Base-by-base conservation (phyloP, 1,140 invertebrate genomes). In the Formica exsecta region DNA sequence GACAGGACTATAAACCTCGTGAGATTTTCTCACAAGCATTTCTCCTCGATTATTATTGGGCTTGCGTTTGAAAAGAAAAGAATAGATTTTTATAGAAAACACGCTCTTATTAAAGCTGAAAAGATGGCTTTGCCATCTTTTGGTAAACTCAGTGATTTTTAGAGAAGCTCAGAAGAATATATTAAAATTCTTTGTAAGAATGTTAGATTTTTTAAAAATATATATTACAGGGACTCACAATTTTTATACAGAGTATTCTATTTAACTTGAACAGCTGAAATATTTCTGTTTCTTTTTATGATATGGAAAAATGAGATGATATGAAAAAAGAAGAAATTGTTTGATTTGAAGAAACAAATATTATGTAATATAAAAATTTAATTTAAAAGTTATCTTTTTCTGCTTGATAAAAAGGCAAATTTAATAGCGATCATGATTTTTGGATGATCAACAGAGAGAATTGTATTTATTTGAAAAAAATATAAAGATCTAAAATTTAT, bases 1-100 rank as follows among this genome's bases (percentile, higher is more conserved):
- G 66, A 80, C 65, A 57, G 48, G 13, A 32, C 25, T 71, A 70
- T 54, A 59, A 25, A 38, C 0, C 22, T 59, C 1, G 22, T 3
- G 29, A 44, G 29, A 66, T 32, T 65, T 77, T 77, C 62, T 25
- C 29, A 22, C n/a, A 51, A 22, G n/a, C 11, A 8, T 65, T 66
- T 77, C 29, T 66, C 13, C n/a, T 66, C 13, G 25, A 19, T 36
- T 25, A 25, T 16, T 22, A 29, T 6, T 8, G 54, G 8, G 4
- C 2, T 51, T 68, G 57, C 25, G 38, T 66, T 16, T 38, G 32
- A 29, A 29, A 41, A 22, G 3, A 11, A 57, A 11, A 8, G 38
- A n/a, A 48, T 44, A 16, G 11, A 13, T 19, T 16, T 8, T 48
- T 19, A 32, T 36, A n/a, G 19, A 36, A 48, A 44, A 41, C 6